Percentiles rank a stretch among this genome's conserved stretches.
These are phyloP conservation scores for Heteronetta atricapilla DNA, from an alignment of 2,113 vertebrate genomes.

Conservation along the genomic window DNA sequence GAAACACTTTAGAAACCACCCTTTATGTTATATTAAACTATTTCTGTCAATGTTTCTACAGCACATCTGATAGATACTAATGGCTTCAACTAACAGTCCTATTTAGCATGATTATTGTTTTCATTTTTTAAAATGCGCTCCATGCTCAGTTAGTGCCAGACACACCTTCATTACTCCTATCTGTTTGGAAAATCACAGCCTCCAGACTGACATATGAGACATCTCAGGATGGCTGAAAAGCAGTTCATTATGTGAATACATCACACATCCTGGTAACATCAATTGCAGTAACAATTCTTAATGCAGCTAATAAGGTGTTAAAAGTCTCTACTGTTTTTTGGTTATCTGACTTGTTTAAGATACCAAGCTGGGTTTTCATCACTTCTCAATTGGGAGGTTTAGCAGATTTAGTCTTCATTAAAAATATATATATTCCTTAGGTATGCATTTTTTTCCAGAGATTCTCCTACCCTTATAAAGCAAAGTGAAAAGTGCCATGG, in stretches of 20 bases:
- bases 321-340: slow-evolving; percentile 50
- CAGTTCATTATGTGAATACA: slow-evolving; percentile 60
- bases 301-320: slow-evolving; percentile 63
- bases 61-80: slow-evolving; percentile 69
- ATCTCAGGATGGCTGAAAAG: slow-evolving; percentile 64
- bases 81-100: slow-evolving; percentile 63
- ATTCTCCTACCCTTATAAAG: slow-evolving; percentile 24
- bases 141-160: slow-evolving; percentile 69
- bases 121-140: slow-evolving; percentile 71
- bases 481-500: slow-evolving; percentile 33
- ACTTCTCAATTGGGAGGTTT: slow-evolving; percentile 41
- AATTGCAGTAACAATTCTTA: slow-evolving; percentile 71
- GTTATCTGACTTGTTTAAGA: slow-evolving; percentile 72
- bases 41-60: slow-evolving; percentile 59
- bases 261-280: slow-evolving; percentile 61
- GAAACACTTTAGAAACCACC: slow-evolving; percentile 37
- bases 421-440: slow-evolving; percentile 57
- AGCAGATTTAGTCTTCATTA: slow-evolving; percentile 70
- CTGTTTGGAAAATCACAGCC: slow-evolving; percentile 52
- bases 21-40: slow-evolving; percentile 55
- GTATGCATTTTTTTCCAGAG: not conserved
- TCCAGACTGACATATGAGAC: slow-evolving; percentile 72
- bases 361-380: slow-evolving; percentile 52
- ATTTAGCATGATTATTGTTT: slow-evolving; percentile 72
- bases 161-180: slow-evolving; percentile 72